Base-by-base conservation (phyloP, 2,888 invertebrate species). In the Melieria crassipennis region DNA sequence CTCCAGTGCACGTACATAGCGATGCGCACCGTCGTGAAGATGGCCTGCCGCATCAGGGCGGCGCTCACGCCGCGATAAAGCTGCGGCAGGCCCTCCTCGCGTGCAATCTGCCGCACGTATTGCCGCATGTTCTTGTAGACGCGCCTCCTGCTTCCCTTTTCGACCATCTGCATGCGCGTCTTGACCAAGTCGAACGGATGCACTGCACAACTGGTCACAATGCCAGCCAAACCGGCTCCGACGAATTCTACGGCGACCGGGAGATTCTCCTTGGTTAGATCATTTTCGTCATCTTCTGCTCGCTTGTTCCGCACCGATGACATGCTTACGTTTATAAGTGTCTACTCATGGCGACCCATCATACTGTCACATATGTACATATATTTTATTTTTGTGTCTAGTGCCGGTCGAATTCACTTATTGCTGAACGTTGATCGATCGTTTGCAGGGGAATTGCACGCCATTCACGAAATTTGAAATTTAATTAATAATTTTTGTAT, bases 101-200 rank as follows among this genome's bases (percentile, higher is more conserved):
- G 91, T 0, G 97, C 81, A 68, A 99, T 96, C 66, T 91, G 91
- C 48, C 43, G 91, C 45, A 90, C 89, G 7, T 97, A 88, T 1
- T 95, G 93, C 73, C 93, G 92, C 72, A 97, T 89, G 43, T 96
- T 94, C 3, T 94, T 94, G 69, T 92, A 91, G 81, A 92, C 92
- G 80, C 89, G 83, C 47, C 66, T 60, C 42, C 77, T 79, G 2
- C 81, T 79, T 1, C 78, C 77, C 7, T 89, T 88, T 58, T 87
- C 89, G 52, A 92, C 92, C 43, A 91, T 91, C 88, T 99, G 99
- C 98, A 99, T 99, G 56, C 99, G 91, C 78, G 97, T 99, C 87
- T 99, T 99, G 42, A 99, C 92, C 78, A 99, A 88, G 89, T 99
- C 99, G 78, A 99, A 87, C 0, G 99, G 99, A 85, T 99, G 99